Conservation (phyloP, 2,797 vertebrate species). For the Enteromius afrohamiltoni region DNA sequence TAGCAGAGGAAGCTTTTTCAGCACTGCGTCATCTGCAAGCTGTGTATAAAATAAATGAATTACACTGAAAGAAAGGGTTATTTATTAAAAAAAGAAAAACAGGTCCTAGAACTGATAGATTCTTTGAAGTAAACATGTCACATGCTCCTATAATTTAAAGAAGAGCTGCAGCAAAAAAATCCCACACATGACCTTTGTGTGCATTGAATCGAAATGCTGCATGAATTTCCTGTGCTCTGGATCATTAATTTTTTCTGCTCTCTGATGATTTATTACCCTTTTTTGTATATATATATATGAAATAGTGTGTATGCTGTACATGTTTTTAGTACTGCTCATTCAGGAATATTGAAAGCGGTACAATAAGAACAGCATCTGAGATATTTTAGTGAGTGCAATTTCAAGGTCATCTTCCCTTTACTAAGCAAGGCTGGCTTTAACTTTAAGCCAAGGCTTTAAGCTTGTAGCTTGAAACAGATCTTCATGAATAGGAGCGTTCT, state of each 20-base stretch:
- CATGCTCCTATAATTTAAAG: constrained; percentile 29
- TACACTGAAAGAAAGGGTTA: neutral
- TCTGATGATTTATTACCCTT: constrained; percentile 43
- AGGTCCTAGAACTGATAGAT: neutral
- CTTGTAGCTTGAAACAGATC: constrained; percentile 20
- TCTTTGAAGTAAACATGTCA: constrained; percentile 31
- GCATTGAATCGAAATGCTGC: constrained; percentile 46
- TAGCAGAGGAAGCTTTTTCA: constrained; percentile 3
- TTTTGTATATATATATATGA: constrained; percentile 12
- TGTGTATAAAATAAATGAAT: neutral
- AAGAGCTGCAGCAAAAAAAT: constrained; percentile 35
- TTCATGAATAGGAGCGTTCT: neutral
- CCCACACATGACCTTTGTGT: constrained; percentile 30
- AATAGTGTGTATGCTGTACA: neutral
- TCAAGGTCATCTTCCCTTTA: constrained; percentile 21
- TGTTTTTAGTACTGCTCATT: constrained; percentile 19
- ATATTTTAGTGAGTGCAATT: neutral
- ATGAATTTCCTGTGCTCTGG: constrained; percentile 41
- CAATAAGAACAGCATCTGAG: neutral
- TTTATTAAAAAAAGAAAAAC: neutral
- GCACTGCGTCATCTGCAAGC: neutral
- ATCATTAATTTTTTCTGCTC: constrained; percentile 48
- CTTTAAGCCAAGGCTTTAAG: constrained; percentile 11
- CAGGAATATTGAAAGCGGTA: neutral
- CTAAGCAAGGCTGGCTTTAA: neutral